Conservation (phyloP, 2,797 vertebrate genomes). For the Gorsachius magnificus region DNA sequence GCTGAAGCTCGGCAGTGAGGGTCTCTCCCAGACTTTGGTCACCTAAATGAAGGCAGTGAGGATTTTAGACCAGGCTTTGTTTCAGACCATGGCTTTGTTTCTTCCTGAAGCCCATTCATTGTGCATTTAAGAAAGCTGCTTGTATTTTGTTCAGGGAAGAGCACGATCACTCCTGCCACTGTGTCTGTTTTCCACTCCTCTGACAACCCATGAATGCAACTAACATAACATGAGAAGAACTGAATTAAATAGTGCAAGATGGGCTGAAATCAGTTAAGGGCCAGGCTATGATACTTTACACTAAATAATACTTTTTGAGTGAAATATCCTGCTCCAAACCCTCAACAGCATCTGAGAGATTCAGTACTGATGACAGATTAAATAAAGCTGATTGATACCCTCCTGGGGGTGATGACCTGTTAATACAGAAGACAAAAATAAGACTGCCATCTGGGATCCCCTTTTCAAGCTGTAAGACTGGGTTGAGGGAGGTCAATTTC, state of each 20-base stretch:
- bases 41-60: background rate
- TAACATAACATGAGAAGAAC: background rate
- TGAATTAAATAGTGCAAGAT: background rate
- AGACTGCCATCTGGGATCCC: accelerated
- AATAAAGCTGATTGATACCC: background rate
- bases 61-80: background rate
- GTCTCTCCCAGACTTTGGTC: background rate
- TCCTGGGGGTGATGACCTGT: background rate
- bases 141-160: background rate
- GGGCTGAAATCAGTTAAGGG: background rate
- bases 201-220: background rate
- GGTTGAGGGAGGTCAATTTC: background rate
- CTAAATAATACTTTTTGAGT: background rate
- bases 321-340: background rate
- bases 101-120: background rate
- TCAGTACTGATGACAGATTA: background rate
- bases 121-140: background rate
- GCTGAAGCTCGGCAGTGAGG: background rate
- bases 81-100: background rate
- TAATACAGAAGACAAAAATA: background rate
- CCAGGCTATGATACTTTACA: background rate
- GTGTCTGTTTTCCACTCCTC: background rate
- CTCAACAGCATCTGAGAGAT: background rate
- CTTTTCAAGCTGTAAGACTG: background rate
- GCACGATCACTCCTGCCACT: background rate